phyloP scores from a whole-genome alignment of 2,113 vertebrate species.

The Catharus bicknelli region DNA sequence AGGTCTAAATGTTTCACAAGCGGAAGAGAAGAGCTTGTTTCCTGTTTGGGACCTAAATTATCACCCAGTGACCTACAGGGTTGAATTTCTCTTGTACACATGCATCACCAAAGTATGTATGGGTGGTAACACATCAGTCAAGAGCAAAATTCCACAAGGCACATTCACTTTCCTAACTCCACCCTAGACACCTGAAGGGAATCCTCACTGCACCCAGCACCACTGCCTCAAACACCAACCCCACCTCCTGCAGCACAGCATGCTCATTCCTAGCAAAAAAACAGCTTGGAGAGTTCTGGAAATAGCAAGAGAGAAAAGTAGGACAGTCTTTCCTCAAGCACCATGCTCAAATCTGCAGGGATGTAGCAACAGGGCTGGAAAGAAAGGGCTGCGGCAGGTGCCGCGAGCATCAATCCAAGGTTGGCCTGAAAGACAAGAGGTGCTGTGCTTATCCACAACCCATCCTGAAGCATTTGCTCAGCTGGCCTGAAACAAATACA shows the following conservation, averaged over 20 bases:
- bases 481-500: constrained; percentile 29
- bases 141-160: neutral
- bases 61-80: neutral
- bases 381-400: neutral
- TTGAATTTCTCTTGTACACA: neutral
- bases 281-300: neutral
- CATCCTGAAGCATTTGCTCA: neutral
- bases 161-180: neutral
- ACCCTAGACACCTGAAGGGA: neutral
- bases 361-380: neutral
- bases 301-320: neutral
- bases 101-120: neutral
- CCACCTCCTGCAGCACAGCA: neutral
- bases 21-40: neutral
- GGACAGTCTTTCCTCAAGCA: neutral
- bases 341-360: neutral
- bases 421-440: neutral
- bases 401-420: fast-evolving
- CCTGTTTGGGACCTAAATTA: neutral
- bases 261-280: neutral
- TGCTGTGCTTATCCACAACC: fast-evolving
- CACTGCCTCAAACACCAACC: neutral
- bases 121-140: neutral
- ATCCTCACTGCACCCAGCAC: neutral
- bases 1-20: constrained; percentile 7